Evolutionary conservation across 2,113 vertebrate genomes (phyloP).

Genomic region (Sterrhoptilus dennistouni): DNA sequence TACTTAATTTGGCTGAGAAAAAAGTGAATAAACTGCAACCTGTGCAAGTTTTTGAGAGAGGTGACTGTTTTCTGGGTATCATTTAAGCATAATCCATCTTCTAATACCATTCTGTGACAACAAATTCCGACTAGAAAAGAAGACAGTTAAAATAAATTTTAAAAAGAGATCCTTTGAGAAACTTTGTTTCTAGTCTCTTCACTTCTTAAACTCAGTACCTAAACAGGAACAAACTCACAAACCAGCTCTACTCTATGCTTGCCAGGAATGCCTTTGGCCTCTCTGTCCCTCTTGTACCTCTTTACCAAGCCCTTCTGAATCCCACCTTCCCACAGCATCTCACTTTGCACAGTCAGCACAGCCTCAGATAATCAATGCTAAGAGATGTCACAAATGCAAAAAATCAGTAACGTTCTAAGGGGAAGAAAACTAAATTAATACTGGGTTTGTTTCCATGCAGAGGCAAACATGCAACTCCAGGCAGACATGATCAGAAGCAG

Average conservation of each 20-base stretch:
- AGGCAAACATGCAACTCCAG: background rate
- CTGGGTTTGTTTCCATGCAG: background rate
- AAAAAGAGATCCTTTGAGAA: background rate
- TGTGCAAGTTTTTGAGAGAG: background rate
- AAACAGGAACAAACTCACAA: background rate
- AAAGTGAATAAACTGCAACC: background rate
- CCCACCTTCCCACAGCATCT: background rate
- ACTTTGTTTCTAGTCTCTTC: background rate
- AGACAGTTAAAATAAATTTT: background rate
- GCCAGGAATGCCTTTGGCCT: background rate
- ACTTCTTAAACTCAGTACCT: background rate
- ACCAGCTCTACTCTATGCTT: background rate
- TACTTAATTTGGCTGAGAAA: background rate
- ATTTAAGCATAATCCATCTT: background rate
- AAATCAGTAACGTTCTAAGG: fast-evolving
- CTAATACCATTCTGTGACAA: background rate
- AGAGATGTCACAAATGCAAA: fast-evolving
- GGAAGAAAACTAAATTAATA: background rate
- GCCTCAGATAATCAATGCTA: fast-evolving
- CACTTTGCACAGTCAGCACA: background rate
- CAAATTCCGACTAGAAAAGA: background rate
- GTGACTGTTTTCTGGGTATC: background rate
- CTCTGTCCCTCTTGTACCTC: no score
- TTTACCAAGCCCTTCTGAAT: background rate
- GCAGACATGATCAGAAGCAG: fast-evolving